Evolutionary conservation across 2,797 vertebrate genomes (phyloP).

Genomic region (Sebastolobus alascanus): DNA sequence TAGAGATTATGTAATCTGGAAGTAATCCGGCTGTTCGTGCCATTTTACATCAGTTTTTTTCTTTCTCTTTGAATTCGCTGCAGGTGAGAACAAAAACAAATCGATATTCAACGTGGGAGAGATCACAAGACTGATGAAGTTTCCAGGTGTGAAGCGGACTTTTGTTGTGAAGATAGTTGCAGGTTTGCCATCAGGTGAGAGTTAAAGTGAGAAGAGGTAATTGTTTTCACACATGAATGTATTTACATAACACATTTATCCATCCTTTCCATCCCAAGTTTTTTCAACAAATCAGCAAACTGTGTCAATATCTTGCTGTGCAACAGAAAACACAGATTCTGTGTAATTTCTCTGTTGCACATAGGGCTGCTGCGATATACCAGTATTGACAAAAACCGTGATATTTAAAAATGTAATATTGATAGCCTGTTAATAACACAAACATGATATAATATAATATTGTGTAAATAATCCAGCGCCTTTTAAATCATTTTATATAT

Average conservation of each 20-base stretch:
- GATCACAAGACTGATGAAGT: constrained; percentile 89
- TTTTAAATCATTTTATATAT: no score
- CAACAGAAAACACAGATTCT: neutral
- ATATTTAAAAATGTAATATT: no score
- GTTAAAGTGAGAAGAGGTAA: neutral
- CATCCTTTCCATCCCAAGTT: neutral
- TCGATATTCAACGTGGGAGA: constrained; percentile 89
- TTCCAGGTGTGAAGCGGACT: constrained; percentile 86
- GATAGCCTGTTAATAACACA: no score
- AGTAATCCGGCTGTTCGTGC: no score
- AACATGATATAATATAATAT: no score
- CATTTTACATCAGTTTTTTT: neutral
- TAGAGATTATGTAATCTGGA: no score
- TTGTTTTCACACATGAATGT: neutral
- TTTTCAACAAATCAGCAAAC: neutral
- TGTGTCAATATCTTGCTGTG: neutral
- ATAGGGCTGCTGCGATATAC: no score
- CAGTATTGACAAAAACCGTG: no score
- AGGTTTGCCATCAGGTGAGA: constrained; percentile 91
- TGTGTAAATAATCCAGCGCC: no score
- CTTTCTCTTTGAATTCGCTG: constrained; percentile 9
- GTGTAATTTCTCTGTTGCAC: neutral
- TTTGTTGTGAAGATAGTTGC: constrained; percentile 91
- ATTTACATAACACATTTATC: neutral
- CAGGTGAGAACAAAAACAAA: constrained; percentile 61